Evolutionary conservation across 2,797 vertebrate genomes (phyloP), one percentile per base, ranked within the genome.

Genomic region (Oreochromis grahami): DNA sequence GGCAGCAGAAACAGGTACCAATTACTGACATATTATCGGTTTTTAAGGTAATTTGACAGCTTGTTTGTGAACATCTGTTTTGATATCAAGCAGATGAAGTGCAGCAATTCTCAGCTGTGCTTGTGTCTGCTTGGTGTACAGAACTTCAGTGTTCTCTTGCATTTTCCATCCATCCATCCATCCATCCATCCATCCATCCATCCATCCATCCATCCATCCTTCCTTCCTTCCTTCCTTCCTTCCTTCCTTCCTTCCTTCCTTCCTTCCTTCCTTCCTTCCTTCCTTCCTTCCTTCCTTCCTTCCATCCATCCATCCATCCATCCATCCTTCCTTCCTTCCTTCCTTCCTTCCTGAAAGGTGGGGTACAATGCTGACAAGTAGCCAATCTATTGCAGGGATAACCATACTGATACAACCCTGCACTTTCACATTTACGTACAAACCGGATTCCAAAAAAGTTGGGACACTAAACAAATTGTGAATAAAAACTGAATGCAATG

Each of bases 161-260:
- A 0, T 15, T 68, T 68, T 26, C 65, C 21, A 70, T 70, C 65
- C 60, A 38, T 65, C 60, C 38, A 43, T 1, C 3, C 0, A 26
- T 26, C 26, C 26, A 26, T 26, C 26, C 26, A 4, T 26, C 26
- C 26, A 4, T 26, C 26, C 26, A 4, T 26, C 26, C 26, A 4
- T 26, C 26, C 26, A 4, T 26, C 26, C 26, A 1, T 65, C 60
- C 38, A 26, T 1, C 3, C 0, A 3, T 26, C 24, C 24, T 1
- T 26, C 24, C 24, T 1, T 26, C 24, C 24, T 2, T 21, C 21
- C 21, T 2, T 21, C 21, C 21, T 2, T 21, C 21, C 21, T 2
- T 21, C 21, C 21, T 2, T 21, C 21, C 21, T 2, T 21, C 24
- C 24, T 3, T 26, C 24, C 24, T 3, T 26, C 24, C 24, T 3